Base-by-base conservation (phyloP, 2,113 vertebrate genomes). In the Leptodactylus fuscus region DNA sequence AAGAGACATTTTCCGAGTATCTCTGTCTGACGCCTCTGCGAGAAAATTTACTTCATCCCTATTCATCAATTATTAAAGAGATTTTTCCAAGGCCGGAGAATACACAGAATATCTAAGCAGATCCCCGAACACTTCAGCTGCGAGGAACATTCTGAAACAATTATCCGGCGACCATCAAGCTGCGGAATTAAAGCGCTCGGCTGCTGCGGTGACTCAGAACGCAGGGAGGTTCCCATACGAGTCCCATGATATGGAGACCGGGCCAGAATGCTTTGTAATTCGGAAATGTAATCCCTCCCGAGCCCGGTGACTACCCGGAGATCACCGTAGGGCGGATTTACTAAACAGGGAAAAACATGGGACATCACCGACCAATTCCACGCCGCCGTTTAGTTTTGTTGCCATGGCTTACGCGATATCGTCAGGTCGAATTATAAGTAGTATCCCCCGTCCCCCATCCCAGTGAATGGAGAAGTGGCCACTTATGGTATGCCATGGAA, bases 121-220 rank as follows among this genome's bases (percentile, higher is more conserved):
- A 55, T 78, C 49, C 75, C 75, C 16, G 29, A 78, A 55, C 49
- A 55, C 49, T 53, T 49, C 29, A 32, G 49, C 75, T 78, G 49
- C n/a, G n/a, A 27, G 10, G 22, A 44, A 78, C 75, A 78, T 78
- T 78, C 75, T 55, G 75, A 78, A 78, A 78, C 75, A 78, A 78
- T 78, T 78, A 78, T 55, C 32, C 11, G 36, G 29, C 75, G 24
- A 4, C 29, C 16, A 58, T 32, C 24, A 36, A n/a, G 13, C 15
- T 7, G 32, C 75, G 13, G 75, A 78, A 58, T 32, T 55, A 78
- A 55, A 78, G 49, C 49, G 10, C 16, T 78, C 58, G 18, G 38
- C 12, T 58, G 75, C 51, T 58, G 75, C 51, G 22, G 46, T 78
- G 75, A 78, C 48, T 78, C 75, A 78, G 75, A 55, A 27, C 1